Conservation (phyloP, 2,797 vertebrate species). For the Sebastes taczanowskii region DNA sequence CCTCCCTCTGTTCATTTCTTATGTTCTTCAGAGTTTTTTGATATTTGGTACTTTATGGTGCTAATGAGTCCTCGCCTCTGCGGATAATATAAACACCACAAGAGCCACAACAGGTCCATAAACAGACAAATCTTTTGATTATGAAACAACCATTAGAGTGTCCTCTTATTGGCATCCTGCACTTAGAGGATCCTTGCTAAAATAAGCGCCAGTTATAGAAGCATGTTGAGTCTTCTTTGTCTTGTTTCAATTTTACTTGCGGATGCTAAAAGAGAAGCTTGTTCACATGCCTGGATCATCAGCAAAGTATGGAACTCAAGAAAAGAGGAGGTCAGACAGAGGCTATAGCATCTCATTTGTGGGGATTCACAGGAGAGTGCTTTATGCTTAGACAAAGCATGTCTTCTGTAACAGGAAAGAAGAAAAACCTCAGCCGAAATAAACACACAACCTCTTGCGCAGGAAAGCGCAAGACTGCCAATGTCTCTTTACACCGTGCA, state of each 20-base stretch:
- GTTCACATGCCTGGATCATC: slow-evolving; percentile 26
- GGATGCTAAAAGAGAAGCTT: slow-evolving; percentile 20
- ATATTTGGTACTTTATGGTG: slow-evolving; percentile 57
- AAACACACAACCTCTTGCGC: background rate
- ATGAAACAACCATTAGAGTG: background rate
- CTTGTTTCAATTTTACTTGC: background rate
- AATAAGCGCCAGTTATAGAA: slow-evolving; percentile 10
- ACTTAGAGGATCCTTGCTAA: background rate
- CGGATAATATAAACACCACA: slow-evolving; percentile 3
- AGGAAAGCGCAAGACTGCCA: background rate
- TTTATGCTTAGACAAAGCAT: slow-evolving; percentile 6
- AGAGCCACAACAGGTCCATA: slow-evolving; percentile 37
- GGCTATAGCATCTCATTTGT: slow-evolving; percentile 55
- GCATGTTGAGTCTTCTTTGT: background rate
- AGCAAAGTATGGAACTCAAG: slow-evolving; percentile 20
- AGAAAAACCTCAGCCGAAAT: slow-evolving; percentile 16
- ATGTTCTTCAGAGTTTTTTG: slow-evolving; percentile 22
- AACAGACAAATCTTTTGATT: slow-evolving; percentile 48
- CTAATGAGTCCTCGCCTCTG: slow-evolving; percentile 47
- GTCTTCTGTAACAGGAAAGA: slow-evolving; percentile 14
- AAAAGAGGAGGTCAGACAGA: slow-evolving; percentile 43
- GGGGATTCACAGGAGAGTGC: slow-evolving; percentile 43
- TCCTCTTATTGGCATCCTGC: background rate
- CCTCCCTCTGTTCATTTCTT: slow-evolving; percentile 25
- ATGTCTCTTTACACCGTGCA: slow-evolving; percentile 1